These are phyloP conservation scores for Peromyscus eremicus DNA, from an alignment of 2,797 vertebrate genomes.

Conservation along the genomic window DNA sequence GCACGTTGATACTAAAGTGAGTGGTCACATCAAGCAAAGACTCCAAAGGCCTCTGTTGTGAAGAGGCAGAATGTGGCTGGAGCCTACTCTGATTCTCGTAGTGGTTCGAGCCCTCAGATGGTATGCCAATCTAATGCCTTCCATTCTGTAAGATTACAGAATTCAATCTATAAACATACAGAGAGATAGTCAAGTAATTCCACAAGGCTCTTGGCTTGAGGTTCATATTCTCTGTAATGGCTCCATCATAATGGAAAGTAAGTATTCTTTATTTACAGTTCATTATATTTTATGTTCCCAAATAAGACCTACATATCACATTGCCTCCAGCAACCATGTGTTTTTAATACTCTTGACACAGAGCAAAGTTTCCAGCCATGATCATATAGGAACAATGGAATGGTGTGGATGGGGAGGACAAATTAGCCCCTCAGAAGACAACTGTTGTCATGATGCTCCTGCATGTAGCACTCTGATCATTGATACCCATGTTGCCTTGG, in stretches of 20 bases:
- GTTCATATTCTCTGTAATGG: conserved; percentile 57
- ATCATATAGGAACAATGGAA: not conserved
- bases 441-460: conserved; percentile 53
- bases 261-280: conserved; percentile 66
- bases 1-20: not conserved
- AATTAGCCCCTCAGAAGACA: not conserved
- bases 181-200: not conserved
- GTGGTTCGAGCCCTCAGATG: not conserved
- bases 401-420: not conserved
- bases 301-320: conserved; percentile 18
- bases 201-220: not conserved
- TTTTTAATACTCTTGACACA: conserved; percentile 49
- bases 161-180: not conserved
- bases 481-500: conserved; percentile 66
- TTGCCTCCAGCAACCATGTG: not conserved
- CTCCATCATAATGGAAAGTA: conserved; percentile 30
- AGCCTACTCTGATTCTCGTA: not conserved
- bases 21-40: not conserved
- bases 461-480: conserved; percentile 78
- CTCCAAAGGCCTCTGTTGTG: not conserved
- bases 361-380: not conserved
- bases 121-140: not conserved
- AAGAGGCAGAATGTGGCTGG: not conserved
- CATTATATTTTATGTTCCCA: conserved; percentile 51
- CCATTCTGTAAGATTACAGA: not conserved